Evolutionary conservation across 2,113 vertebrate genomes (phyloP).

Genomic region (western clawed frog (Xenopus tropicalis)): DNA sequence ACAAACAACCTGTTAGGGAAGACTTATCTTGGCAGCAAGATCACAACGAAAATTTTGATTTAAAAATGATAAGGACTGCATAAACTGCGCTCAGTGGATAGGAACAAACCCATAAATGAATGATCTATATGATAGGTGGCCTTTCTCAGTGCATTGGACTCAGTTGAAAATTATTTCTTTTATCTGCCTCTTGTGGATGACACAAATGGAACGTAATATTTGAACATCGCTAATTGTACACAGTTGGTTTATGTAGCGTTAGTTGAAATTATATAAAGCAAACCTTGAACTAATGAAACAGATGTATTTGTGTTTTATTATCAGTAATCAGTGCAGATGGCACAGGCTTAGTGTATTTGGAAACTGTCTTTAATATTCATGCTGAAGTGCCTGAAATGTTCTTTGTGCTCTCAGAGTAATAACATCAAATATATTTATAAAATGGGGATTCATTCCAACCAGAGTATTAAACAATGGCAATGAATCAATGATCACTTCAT

Average conservation of each 20-base stretch:
- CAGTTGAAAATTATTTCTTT: constrained; percentile 22
- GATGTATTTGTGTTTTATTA: constrained; percentile 41
- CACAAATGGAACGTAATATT: constrained; percentile 41
- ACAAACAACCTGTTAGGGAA: constrained; percentile 27
- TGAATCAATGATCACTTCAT: constrained; percentile 1
- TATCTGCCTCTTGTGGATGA: not conserved
- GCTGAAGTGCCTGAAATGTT: constrained; percentile 32
- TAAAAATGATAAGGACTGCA: constrained; percentile 31
- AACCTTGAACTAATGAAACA: constrained; percentile 40
- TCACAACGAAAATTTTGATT: constrained; percentile 34
- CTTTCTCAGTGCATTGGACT: constrained; percentile 11
- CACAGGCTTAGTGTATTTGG: constrained; percentile 25
- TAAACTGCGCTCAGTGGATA: constrained; percentile 20
- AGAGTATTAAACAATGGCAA: constrained; percentile 9
- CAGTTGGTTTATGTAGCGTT: constrained; percentile 39
- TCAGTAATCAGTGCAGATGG: constrained; percentile 42
- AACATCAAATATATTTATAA: constrained; percentile 33
- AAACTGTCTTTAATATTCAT: constrained; percentile 40
- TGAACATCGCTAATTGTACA: constrained; percentile 38
- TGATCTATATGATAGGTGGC: constrained; percentile 26
- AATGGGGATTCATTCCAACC: constrained; percentile 16
- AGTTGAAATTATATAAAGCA: constrained; percentile 39
- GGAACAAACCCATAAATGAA: constrained; percentile 23
- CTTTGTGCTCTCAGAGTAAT: constrained; percentile 36
- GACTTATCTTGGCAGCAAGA: constrained; percentile 25